Evolutionary conservation across 2,888 invertebrate genomes (phyloP).

Genomic region (Cephonodes hylas): DNA sequence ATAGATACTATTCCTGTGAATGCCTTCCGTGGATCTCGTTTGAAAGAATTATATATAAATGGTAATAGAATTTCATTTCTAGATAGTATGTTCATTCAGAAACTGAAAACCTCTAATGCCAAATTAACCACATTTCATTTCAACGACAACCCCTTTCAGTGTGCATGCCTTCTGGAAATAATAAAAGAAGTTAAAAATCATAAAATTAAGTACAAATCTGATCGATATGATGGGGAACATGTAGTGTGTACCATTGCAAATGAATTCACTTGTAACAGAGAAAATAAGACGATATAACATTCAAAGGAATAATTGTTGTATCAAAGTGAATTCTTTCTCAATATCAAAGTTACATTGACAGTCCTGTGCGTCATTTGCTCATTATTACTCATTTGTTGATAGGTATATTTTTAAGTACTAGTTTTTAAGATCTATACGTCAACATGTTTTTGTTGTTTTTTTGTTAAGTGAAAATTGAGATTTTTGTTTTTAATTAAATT

Average conservation of each 20-base stretch:
- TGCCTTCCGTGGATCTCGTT: slow-evolving; percentile 49
- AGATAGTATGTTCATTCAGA: slow-evolving; percentile 59
- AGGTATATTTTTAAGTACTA: too few relatives aligned
- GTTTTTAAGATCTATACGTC: too few relatives aligned
- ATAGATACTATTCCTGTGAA: slow-evolving; percentile 53
- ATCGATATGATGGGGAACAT: slow-evolving; percentile 49
- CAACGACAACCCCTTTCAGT: slow-evolving; percentile 71
- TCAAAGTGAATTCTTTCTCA: too few relatives aligned
- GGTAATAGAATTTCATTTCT: slow-evolving; percentile 62
- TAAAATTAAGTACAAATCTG: slow-evolving; percentile 49
- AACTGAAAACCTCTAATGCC: slow-evolving; percentile 55
- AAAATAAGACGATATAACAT: not conserved
- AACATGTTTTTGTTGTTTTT: too few relatives aligned
- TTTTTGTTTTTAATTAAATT: too few relatives aligned
- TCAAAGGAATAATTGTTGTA: not conserved
- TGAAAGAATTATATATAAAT: slow-evolving; percentile 61
- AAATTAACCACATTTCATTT: slow-evolving; percentile 56
- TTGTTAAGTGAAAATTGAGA: too few relatives aligned
- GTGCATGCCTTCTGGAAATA: slow-evolving; percentile 57
- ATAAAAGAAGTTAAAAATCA: slow-evolving; percentile 54
- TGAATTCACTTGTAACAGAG: slow-evolving; percentile 43
- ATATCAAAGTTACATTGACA: not conserved
- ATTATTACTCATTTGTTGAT: too few relatives aligned
- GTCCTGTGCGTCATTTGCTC: too few relatives aligned
- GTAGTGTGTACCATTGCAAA: slow-evolving; percentile 55